Percentiles rank a stretch among this genome's conserved stretches.
Evolutionary conservation across 2,888 invertebrate genomes (phyloP).

Genomic region (Trileptium ribeirensis): DNA sequence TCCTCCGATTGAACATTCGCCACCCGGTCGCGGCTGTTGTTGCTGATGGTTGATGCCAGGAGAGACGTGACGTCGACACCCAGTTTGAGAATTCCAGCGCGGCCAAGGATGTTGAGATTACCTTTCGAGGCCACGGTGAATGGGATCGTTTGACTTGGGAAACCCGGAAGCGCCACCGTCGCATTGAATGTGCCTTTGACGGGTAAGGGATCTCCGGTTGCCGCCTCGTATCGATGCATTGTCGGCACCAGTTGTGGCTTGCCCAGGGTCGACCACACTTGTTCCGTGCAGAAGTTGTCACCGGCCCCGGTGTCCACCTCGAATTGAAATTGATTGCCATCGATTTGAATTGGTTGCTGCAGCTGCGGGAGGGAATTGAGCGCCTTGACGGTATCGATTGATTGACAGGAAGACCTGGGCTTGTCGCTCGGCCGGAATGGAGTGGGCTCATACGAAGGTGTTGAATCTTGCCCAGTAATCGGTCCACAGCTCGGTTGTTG

Average conservation of each 20-base stretch:
- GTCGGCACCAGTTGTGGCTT: not conserved
- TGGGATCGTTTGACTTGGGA: not conserved
- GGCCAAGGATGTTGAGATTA: not conserved
- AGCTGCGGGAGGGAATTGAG: not conserved
- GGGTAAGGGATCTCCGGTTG: not conserved
- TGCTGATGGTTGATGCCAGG: not conserved
- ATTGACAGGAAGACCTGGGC: conserved; percentile 6
- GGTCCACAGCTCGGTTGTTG: conserved; percentile 21
- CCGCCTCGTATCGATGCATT: not conserved
- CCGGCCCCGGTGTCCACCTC: not conserved
- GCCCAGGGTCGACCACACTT: not conserved
- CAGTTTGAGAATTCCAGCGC: not conserved
- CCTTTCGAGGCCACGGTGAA: not conserved
- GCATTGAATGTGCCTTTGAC: not conserved
- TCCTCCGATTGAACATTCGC: not conserved
- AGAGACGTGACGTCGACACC: not conserved
- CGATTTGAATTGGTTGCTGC: not conserved
- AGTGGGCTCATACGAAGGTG: conserved; percentile 11
- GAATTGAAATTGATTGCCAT: not conserved
- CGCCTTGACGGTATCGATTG: not conserved
- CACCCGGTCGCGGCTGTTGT: too few species aligned
- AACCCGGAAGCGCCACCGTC: not conserved
- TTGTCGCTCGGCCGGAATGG: not conserved
- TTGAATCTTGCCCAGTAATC: conserved; percentile 5
- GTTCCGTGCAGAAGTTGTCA: not conserved